Evolutionary conservation across 2,113 vertebrate genomes (phyloP).

Genomic region (Eublepharis macularius): DNA sequence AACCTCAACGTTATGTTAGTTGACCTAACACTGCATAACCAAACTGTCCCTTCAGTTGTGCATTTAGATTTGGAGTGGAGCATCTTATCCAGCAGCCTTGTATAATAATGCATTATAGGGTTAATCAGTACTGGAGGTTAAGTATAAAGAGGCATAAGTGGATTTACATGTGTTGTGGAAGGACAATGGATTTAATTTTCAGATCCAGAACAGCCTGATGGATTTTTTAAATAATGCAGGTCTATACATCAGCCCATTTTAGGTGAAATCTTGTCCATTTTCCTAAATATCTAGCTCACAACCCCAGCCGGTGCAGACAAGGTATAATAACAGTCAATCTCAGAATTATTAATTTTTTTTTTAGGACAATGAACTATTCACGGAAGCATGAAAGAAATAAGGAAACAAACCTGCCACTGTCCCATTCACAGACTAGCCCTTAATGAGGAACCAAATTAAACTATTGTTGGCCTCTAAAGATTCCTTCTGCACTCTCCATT

Average conservation of each 20-base stretch:
- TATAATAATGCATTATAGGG: not conserved
- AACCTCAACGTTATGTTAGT: not conserved
- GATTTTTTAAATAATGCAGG: no score
- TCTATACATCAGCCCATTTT: not conserved
- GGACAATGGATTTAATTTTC: no score
- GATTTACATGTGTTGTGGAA: no score
- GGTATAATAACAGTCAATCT: not conserved
- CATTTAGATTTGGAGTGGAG: not conserved
- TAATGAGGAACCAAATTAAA: not conserved
- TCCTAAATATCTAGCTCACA: not conserved
- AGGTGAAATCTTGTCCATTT: not conserved
- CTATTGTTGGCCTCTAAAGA: not conserved
- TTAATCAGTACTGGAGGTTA: no score
- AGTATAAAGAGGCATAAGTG: no score
- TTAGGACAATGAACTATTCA: not conserved
- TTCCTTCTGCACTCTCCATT: no score
- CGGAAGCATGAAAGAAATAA: not conserved
- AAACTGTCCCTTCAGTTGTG: not conserved
- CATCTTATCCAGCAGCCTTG: not conserved
- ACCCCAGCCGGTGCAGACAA: not conserved
- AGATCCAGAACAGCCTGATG: no score
- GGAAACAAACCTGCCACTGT: not conserved
- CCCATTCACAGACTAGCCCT: not conserved
- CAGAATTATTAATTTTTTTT: not conserved
- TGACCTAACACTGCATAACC: not conserved